Evolutionary conservation across 64 coral and sea anemone species (phyloP).

Genomic region (Montipora foliosa): DNA sequence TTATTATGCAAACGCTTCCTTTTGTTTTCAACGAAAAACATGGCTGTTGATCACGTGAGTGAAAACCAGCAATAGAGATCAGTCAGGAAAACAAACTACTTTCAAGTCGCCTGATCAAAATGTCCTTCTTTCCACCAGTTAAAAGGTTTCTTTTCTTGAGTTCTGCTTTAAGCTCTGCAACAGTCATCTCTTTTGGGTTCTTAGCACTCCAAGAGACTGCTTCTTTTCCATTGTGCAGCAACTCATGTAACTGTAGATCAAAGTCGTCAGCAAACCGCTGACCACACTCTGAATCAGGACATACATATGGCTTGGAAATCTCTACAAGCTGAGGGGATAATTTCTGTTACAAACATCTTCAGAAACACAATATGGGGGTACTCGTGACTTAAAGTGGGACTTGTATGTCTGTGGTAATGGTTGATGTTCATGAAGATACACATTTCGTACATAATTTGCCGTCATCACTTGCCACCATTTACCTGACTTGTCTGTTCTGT

Average conservation of each 20-base stretch:
- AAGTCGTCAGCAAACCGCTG: conserved; percentile 50
- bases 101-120: conserved; percentile 70
- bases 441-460: conserved; percentile 32
- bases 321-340: conserved; percentile 16
- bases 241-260: conserved; percentile 30
- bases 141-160: conserved; percentile 67
- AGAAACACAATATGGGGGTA: conserved; percentile 39
- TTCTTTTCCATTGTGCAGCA: conserved; percentile 19
- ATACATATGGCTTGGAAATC: conserved; percentile 43
- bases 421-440: conserved; percentile 18
- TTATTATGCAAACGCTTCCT: no score
- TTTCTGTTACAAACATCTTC: not conserved
- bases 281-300: conserved; percentile 30
- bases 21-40: no score
- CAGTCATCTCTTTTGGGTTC: conserved; percentile 72
- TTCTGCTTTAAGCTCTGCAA: conserved; percentile 66
- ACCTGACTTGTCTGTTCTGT: conserved; percentile 41
- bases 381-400: conserved; percentile 48
- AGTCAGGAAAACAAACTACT: conserved; percentile 20
- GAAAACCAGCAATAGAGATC: no score
- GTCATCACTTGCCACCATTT: conserved; percentile 71
- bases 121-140: conserved; percentile 61
- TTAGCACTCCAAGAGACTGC: conserved; percentile 20
- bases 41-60: no score
- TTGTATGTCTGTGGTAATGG: conserved; percentile 32